Evolutionary conservation across 2,113 vertebrate species (phyloP).

Genomic region (Lophius piscatorius): DNA sequence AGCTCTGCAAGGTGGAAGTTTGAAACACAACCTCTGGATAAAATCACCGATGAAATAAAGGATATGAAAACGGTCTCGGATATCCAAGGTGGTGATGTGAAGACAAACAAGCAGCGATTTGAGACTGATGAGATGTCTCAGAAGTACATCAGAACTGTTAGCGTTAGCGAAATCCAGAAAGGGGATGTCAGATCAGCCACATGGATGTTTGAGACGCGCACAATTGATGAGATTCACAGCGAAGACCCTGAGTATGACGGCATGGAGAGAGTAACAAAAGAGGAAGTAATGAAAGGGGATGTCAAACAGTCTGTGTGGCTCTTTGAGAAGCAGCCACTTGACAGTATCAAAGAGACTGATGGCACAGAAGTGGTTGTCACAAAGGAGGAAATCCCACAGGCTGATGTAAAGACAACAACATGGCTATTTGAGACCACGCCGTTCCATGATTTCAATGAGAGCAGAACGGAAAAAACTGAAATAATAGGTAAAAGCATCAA

Average conservation of each 20-base stretch:
- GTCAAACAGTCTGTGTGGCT: constrained; percentile 92
- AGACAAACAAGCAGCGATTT: constrained; percentile 83
- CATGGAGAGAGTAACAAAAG: constrained; percentile 86
- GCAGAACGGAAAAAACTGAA: constrained; percentile 79
- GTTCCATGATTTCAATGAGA: constrained; percentile 86
- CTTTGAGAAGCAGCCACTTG: constrained; percentile 89
- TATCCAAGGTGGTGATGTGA: constrained; percentile 87
- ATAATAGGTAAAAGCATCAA: constrained; percentile 90
- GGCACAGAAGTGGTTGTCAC: constrained; percentile 63
- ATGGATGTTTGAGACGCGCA: constrained; percentile 92
- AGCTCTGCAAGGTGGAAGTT: constrained; percentile 88
- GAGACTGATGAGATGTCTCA: constrained; percentile 81
- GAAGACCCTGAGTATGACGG: constrained; percentile 81
- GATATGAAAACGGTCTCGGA: constrained; percentile 76
- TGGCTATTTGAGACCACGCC: constrained; percentile 93
- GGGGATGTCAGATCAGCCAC: constrained; percentile 90
- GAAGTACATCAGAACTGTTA: constrained; percentile 87
- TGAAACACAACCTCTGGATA: constrained; percentile 91
- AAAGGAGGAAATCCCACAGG: constrained; percentile 87
- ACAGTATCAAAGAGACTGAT: constrained; percentile 84
- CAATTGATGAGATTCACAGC: constrained; percentile 85
- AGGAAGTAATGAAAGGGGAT: constrained; percentile 89
- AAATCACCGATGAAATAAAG: constrained; percentile 85
- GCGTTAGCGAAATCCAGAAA: constrained; percentile 89
- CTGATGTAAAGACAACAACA: constrained; percentile 89